A percentile compares a stretch with the other conserved stretches of the same genome.
Conservation (phyloP, 2,888 invertebrate species). For the Stenoptilia bipunctidactyla region DNA sequence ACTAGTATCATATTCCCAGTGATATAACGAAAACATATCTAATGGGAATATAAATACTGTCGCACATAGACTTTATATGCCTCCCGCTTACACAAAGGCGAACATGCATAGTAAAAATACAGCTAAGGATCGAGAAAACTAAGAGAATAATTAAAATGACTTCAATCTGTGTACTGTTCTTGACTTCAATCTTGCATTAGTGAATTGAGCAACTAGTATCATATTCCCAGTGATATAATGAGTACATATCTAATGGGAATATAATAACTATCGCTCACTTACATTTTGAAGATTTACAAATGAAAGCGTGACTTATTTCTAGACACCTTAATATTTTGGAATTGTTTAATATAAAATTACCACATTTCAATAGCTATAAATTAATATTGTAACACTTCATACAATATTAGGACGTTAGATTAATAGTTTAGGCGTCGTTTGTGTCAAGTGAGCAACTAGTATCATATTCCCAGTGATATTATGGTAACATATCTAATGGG, state of each 20-base stretch:
- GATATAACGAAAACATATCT: conserved; percentile 13
- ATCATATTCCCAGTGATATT: conserved; percentile 19
- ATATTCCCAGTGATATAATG: conserved; percentile 17
- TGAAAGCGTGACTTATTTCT: no score
- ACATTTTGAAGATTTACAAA: neutral
- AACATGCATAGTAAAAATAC: no score
- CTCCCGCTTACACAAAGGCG: no score
- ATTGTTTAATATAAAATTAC: no score
- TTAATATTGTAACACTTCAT: no score
- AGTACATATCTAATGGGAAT: conserved; percentile 14
- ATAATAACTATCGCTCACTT: conserved; percentile 10
- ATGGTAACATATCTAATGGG: conserved; percentile 14
- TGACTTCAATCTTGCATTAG: no score
- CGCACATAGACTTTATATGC: conserved; percentile 2
- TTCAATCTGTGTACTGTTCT: no score
- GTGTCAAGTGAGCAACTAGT: neutral
- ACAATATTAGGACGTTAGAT: no score
- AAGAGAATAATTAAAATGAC: no score
- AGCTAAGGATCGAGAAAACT: no score
- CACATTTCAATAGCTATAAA: no score
- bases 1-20: conserved; percentile 15
- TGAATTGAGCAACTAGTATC: conserved; percentile 6
- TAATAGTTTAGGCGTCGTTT: neutral
- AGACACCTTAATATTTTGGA: no score
- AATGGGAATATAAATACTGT: conserved; percentile 11